phyloP scores from a whole-genome alignment of 2,113 vertebrate genomes.

The Pteropus alecto region DNA sequence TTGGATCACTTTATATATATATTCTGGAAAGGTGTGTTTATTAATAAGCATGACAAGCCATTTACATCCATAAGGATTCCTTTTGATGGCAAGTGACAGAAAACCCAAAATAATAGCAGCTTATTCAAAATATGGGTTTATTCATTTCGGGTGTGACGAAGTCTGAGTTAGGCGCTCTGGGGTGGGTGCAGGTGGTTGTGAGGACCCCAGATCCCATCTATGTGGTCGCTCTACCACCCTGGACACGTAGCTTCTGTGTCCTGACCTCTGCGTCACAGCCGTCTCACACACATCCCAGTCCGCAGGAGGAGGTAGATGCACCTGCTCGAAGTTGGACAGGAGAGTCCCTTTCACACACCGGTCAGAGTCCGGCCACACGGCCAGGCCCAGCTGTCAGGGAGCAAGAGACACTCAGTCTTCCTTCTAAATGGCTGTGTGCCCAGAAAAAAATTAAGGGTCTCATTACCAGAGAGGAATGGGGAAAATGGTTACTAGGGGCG shows the following conservation, averaged over 20 bases:
- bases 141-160: not conserved
- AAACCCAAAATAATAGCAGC: not conserved
- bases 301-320: not conserved
- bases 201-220: fast-evolving
- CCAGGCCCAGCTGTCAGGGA: not conserved
- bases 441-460: not conserved
- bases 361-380: not conserved
- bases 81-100: not conserved
- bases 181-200: fast-evolving
- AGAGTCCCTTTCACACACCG: too few species aligned
- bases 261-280: fast-evolving
- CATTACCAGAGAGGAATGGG: not conserved
- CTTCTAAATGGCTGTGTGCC: not conserved
- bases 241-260: fast-evolving
- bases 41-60: not conserved
- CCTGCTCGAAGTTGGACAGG: not conserved
- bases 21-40: not conserved
- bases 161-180: not conserved
- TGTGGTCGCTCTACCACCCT: not conserved
- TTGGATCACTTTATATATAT: not conserved
- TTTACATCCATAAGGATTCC: not conserved
- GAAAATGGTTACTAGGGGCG: too few species aligned
- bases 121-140: not conserved
- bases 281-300: not conserved
- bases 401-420: not conserved